Evolutionary conservation across 2,888 invertebrate genomes (phyloP).

Genomic region (Aricia artaxerxes): DNA sequence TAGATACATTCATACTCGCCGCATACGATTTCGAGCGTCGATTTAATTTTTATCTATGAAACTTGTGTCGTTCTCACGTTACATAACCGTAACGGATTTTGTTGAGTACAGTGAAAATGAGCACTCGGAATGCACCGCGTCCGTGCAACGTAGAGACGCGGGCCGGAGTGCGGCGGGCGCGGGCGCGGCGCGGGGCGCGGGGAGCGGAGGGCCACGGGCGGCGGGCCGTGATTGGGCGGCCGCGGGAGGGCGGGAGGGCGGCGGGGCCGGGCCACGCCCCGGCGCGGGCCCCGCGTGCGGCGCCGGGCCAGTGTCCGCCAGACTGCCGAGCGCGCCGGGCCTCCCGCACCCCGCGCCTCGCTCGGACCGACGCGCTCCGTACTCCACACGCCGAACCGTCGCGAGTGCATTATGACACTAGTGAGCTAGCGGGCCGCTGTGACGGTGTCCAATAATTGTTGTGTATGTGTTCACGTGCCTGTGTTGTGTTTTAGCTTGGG

Average conservation of each 20-base stretch:
- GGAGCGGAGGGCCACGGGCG: slow-evolving; percentile 48
- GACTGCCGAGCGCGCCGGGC: slow-evolving; percentile 81
- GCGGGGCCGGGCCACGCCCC: slow-evolving; percentile 54
- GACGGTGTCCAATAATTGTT: slow-evolving; percentile 73
- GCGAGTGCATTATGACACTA: slow-evolving; percentile 80
- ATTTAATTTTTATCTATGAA: slow-evolving; percentile 3
- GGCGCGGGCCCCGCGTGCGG: slow-evolving; percentile 54
- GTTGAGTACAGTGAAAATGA: slow-evolving; percentile 10
- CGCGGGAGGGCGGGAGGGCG: slow-evolving; percentile 41
- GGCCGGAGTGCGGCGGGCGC: slow-evolving; percentile 42
- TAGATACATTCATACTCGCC: slow-evolving; percentile 6
- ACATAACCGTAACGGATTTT: slow-evolving; percentile 25
- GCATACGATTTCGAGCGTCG: background rate
- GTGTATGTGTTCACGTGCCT: slow-evolving; percentile 78
- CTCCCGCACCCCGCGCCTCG: slow-evolving; percentile 78
- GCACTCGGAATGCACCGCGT: slow-evolving; percentile 15
- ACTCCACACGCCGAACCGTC: slow-evolving; percentile 62
- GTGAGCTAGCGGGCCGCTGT: slow-evolving; percentile 80
- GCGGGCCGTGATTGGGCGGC: slow-evolving; percentile 56
- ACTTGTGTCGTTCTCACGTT: slow-evolving; percentile 17
- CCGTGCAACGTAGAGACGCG: slow-evolving; percentile 39
- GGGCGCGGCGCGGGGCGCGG: slow-evolving; percentile 49
- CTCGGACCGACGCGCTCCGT: slow-evolving; percentile 77
- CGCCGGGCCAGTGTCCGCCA: slow-evolving; percentile 77
- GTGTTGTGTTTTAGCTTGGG: slow-evolving; percentile 76